Percentiles rank a stretch among this genome's conserved stretches.
Evolutionary conservation across 92 coral and sea anemone genomes (phyloP).

Genomic region (Hydrozoanthus gracilis): DNA sequence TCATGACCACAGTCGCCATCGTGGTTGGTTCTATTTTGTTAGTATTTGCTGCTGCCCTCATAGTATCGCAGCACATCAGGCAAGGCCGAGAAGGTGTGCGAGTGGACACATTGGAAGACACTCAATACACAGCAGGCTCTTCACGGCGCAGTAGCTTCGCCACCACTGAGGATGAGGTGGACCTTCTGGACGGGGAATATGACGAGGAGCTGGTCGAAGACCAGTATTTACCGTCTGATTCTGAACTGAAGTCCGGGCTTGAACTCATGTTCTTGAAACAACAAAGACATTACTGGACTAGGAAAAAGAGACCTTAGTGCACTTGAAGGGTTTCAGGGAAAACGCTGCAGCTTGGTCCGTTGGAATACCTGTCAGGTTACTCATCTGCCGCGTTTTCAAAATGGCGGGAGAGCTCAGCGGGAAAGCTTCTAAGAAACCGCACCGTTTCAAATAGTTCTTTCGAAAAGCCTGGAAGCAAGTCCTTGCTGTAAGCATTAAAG

Average conservation of each 20-base stretch:
- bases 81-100: conserved; percentile 59
- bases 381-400: too few relatives aligned
- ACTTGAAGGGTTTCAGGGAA: not conserved
- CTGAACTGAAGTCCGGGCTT: conserved; percentile 94
- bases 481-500: too few relatives aligned
- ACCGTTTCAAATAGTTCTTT: too few relatives aligned
- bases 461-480: too few relatives aligned
- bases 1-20: conserved; percentile 85
- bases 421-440: too few relatives aligned
- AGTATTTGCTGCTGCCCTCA: conserved; percentile 69
- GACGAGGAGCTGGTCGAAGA: conserved; percentile 97
- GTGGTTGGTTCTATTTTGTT: conserved; percentile 82
- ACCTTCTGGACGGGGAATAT: conserved; percentile 86
- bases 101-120: conserved; percentile 78
- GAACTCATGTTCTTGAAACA: conserved; percentile 97
- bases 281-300: conserved; percentile 96
- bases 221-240: conserved; percentile 93
- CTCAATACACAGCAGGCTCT: conserved; percentile 67
- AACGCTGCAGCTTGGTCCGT: too few relatives aligned
- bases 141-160: conserved; percentile 83
- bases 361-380: too few relatives aligned
- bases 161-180: conserved; percentile 85
- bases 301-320: conserved; percentile 66
- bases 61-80: conserved; percentile 65
- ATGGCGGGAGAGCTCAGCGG: too few relatives aligned